A percentile compares a stretch with the other conserved stretches of the same genome.
These are phyloP conservation scores for Loriculus beryllinus DNA, from an alignment of 2,797 vertebrate species.

Conservation along the genomic window DNA sequence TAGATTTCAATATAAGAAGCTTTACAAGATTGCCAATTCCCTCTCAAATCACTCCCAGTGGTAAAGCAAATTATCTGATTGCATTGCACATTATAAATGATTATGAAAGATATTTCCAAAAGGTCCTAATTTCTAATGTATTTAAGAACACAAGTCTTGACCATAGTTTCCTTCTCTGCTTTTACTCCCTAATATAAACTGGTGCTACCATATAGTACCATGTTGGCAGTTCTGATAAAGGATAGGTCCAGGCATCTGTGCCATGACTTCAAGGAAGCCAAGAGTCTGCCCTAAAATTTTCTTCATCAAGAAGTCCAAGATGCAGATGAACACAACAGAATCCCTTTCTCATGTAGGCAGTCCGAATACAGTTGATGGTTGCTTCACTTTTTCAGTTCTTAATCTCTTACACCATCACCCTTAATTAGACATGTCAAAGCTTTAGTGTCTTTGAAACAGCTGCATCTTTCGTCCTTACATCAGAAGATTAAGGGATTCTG, in stretches of 20 bases:
- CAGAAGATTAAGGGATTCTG: neutral
- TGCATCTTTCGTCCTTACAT: neutral
- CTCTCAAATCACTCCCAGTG: neutral
- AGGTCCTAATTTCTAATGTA: neutral
- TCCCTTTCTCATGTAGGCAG: neutral
- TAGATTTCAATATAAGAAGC: neutral
- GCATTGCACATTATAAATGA: neutral
- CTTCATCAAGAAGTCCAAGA: neutral
- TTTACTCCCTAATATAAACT: neutral
- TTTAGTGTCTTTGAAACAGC: constrained; percentile 4
- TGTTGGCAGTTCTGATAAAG: neutral
- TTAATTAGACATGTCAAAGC: neutral
- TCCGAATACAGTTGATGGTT: neutral
- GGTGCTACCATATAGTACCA: neutral
- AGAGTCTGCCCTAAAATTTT: neutral
- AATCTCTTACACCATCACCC: neutral
- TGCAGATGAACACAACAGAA: neutral
- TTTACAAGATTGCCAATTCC: neutral
- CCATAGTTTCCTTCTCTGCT: neutral
- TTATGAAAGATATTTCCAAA: neutral
- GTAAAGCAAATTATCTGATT: neutral
- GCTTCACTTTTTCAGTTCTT: neutral
- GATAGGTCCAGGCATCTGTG: neutral
- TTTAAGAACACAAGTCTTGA: neutral
- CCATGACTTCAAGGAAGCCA: neutral